phyloP scores from a whole-genome alignment of 2,797 vertebrate species.

The Gallinago stenura region DNA sequence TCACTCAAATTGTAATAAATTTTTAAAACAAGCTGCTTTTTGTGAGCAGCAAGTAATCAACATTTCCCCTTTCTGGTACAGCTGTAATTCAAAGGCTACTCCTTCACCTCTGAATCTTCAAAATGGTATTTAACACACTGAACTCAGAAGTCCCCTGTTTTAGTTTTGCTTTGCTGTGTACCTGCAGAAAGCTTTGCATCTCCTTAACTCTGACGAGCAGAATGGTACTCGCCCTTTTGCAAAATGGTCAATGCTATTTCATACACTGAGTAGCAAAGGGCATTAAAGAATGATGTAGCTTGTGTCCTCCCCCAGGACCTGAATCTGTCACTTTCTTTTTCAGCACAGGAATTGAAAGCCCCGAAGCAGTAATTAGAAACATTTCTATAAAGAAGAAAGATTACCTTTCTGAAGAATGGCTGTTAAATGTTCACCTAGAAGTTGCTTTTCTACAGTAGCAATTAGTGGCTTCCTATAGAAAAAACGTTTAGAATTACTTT shows the following conservation, averaged over 20 bases:
- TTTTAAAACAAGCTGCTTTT: neutral
- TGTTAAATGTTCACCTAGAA: constrained; percentile 98
- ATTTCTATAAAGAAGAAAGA: constrained; percentile 44
- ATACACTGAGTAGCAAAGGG: constrained; percentile 1
- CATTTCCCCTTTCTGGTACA: neutral
- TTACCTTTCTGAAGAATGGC: constrained; percentile 98
- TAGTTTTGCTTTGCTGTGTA: neutral
- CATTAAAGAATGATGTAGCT: neutral
- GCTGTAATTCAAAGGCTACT: neutral
- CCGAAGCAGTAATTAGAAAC: constrained; percentile 18
- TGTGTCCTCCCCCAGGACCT: constrained; percentile 12
- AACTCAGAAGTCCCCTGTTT: neutral
- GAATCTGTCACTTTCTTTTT: neutral
- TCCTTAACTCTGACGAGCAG: constrained; percentile 15
- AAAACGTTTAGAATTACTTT: constrained; percentile 73
- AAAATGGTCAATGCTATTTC: neutral
- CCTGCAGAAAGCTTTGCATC: neutral
- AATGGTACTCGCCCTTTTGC: neutral
- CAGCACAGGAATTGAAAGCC: constrained; percentile 44
- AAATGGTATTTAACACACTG: neutral
- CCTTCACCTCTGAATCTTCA: neutral
- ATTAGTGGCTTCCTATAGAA: constrained; percentile 94
- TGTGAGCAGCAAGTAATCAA: neutral
- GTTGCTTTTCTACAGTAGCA: constrained; percentile 96
- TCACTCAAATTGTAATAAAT: neutral